Percentiles rank a stretch among this genome's conserved stretches.
Evolutionary conservation across 2,888 invertebrate genomes (phyloP).

Genomic region (Drosophila flavopinicola): DNA sequence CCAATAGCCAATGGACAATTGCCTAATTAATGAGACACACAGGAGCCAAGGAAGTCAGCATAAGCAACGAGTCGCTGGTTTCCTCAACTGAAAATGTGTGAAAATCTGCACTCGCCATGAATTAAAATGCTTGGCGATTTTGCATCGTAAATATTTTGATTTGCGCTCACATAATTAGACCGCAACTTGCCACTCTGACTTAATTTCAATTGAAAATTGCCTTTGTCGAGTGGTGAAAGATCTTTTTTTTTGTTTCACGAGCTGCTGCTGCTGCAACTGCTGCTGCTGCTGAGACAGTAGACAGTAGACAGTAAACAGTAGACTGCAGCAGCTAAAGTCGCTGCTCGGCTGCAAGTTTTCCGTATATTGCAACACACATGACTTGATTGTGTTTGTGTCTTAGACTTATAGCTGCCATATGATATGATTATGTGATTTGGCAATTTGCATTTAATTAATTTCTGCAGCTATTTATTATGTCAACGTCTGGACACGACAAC

Average conservation of each 20-base stretch:
- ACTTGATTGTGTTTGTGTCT: constrained; percentile 16
- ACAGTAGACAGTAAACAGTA: too few relatives aligned
- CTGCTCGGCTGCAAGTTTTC: constrained; percentile 45
- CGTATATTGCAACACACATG: constrained; percentile 72
- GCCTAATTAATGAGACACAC: constrained; percentile 64
- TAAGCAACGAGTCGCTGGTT: constrained; percentile 34
- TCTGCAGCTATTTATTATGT: constrained; percentile 76
- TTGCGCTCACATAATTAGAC: constrained; percentile 61
- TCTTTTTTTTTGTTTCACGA: constrained; percentile 1
- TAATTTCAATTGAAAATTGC: constrained; percentile 37
- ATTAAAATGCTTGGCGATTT: constrained; percentile 67
- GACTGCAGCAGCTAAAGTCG: constrained; percentile 31
- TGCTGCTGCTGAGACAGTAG: constrained; percentile 12
- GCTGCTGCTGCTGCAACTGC: constrained; percentile 4
- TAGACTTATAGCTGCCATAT: constrained; percentile 65
- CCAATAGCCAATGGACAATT: constrained; percentile 46
- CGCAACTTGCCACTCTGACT: constrained; percentile 35
- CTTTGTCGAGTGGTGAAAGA: constrained; percentile 32
- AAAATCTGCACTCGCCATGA: constrained; percentile 43
- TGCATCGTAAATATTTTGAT: constrained; percentile 67
- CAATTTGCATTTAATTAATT: constrained; percentile 78
- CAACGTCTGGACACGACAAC: constrained; percentile 52
- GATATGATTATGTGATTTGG: constrained; percentile 78
- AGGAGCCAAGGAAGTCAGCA: constrained; percentile 59
- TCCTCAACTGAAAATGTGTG: constrained; percentile 56